phyloP scores from a whole-genome alignment of 2,888 invertebrate genomes.

The Metalampra italica region DNA sequence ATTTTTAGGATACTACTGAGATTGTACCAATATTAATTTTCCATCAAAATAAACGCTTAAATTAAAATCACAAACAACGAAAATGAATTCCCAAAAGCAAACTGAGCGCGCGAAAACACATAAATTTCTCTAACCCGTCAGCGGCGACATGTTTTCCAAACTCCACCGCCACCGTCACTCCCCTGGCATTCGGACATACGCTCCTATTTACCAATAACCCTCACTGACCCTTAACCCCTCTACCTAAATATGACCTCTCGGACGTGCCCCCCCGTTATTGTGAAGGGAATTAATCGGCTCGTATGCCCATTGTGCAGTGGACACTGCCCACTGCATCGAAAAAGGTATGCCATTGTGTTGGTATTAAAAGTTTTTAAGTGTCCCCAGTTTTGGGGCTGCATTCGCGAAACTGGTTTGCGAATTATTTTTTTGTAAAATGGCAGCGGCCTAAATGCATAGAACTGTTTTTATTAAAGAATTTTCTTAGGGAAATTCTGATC shows the following conservation, averaged over 20 bases:
- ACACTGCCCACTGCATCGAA: slow-evolving; percentile 56
- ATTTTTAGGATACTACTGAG: too few relatives aligned
- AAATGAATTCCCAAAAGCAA: slow-evolving; percentile 13
- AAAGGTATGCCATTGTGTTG: slow-evolving; percentile 54
- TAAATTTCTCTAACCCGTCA: slow-evolving; percentile 54
- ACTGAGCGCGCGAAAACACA: slow-evolving; percentile 37
- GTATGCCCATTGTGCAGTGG: slow-evolving; percentile 65
- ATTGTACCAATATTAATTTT: too few relatives aligned
- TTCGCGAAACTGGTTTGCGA: slow-evolving; percentile 37
- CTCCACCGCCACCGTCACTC: slow-evolving; percentile 60
- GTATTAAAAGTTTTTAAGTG: slow-evolving; percentile 71
- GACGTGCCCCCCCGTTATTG: slow-evolving; percentile 65
- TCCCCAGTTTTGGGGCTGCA: slow-evolving; percentile 42
- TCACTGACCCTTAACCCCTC: slow-evolving; percentile 68
- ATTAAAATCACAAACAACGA: slow-evolving; percentile 3
- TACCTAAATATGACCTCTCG: slow-evolving; percentile 76
- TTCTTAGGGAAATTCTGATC: neutral
- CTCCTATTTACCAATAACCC: slow-evolving; percentile 70
- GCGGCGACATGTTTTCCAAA: slow-evolving; percentile 65
- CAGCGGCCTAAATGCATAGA: slow-evolving; percentile 16
- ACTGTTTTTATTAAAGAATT: neutral
- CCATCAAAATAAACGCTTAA: neutral
- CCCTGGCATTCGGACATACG: slow-evolving; percentile 45
- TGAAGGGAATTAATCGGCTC: slow-evolving; percentile 71
- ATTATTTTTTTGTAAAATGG: slow-evolving; percentile 21